phyloP scores from a whole-genome alignment of 1,140 invertebrate genomes.

The Oedothorax gibbosus region DNA sequence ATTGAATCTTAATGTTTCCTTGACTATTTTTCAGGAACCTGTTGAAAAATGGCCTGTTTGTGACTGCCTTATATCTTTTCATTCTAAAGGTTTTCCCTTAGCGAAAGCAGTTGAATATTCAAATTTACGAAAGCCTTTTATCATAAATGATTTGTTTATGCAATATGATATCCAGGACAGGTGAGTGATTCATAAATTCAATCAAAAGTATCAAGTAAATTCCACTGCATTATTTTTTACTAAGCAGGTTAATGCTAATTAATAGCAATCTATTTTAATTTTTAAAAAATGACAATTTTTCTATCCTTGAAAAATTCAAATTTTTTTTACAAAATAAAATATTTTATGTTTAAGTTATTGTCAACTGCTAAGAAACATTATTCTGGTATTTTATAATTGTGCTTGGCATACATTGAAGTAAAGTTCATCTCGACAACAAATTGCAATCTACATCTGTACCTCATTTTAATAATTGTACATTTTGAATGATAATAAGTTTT shows the following conservation, averaged over 20 bases:
- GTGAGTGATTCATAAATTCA: constrained; percentile 16
- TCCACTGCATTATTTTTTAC: neutral
- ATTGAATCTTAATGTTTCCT: neutral
- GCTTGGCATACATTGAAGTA: too few species aligned
- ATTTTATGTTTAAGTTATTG: neutral
- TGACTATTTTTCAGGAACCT: constrained; percentile 76
- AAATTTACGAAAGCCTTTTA: constrained; percentile 92
- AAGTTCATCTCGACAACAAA: too few species aligned
- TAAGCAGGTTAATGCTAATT: too few species aligned
- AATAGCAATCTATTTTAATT: neutral
- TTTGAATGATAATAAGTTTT: too few species aligned
- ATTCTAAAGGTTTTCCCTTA: constrained; percentile 96
- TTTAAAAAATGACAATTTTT: too few species aligned
- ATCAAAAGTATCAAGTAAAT: too few species aligned
- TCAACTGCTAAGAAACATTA: too few species aligned
- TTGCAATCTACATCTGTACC: too few species aligned
- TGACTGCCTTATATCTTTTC: constrained; percentile 98
- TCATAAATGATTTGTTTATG: constrained; percentile 98
- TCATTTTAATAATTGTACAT: too few species aligned
- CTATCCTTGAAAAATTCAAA: neutral
- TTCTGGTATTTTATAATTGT: too few species aligned
- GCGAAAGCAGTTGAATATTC: constrained; percentile 99
- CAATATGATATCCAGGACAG: constrained; percentile 94
- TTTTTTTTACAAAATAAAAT: neutral
- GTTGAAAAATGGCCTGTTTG: constrained; percentile 98